A percentile compares a stretch with the other conserved stretches of the same genome.
Conservation (phyloP, 2,113 vertebrate species). For the Spilogale gracilis region DNA sequence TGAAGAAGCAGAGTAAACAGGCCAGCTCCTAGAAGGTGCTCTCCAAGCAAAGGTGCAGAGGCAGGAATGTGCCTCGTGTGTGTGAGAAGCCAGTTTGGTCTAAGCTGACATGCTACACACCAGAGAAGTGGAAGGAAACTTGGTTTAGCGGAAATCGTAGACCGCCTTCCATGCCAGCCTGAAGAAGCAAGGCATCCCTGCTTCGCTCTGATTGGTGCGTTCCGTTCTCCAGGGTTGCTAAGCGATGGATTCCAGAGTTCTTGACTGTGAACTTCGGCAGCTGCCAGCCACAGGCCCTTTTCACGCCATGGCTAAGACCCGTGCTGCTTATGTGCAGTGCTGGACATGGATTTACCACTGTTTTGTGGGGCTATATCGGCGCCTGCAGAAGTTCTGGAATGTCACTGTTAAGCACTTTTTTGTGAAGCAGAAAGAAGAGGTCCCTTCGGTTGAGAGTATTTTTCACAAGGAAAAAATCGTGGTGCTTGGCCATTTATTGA, state of each 20-base stretch:
- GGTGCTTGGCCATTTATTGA: background rate
- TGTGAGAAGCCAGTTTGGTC: background rate
- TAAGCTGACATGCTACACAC: background rate
- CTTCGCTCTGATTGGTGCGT: background rate
- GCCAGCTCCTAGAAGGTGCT: background rate
- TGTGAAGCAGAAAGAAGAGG: fast-evolving
- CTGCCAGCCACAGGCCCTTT: background rate
- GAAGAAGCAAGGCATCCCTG: background rate
- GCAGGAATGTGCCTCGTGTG: background rate
- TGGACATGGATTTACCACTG: fast-evolving
- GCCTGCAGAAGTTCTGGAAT: slow-evolving; percentile 31
- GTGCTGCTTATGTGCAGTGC: fast-evolving
- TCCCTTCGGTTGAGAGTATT: background rate
- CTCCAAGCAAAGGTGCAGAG: background rate
- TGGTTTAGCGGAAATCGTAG: background rate
- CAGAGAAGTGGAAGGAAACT: background rate
- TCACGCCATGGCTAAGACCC: background rate
- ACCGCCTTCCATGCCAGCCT: background rate
- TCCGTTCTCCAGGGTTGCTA: slow-evolving; percentile 34
- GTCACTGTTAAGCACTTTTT: fast-evolving
- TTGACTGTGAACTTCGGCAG: background rate
- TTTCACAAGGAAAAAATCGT: slow-evolving; percentile 74
- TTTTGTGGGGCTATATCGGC: fast-evolving
- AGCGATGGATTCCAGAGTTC: slow-evolving; percentile 24
- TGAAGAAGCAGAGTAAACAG: background rate